A percentile compares a stretch with the other conserved stretches of the same genome.
These are phyloP conservation scores for Xylota sylvarum DNA, from an alignment of 2,888 invertebrate species.

Conservation along the genomic window DNA sequence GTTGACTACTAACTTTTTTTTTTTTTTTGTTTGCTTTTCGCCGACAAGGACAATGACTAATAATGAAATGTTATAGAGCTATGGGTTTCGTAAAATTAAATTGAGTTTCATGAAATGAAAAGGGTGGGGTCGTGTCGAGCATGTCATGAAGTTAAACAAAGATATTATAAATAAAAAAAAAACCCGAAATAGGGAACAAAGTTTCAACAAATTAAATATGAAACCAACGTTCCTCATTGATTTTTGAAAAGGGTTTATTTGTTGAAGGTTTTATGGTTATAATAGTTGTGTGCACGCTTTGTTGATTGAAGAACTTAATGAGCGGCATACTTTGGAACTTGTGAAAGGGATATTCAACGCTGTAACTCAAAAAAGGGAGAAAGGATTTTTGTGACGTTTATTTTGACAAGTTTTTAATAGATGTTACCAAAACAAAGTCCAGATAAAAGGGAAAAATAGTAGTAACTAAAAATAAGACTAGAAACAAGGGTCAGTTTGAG, in stretches of 20 bases:
- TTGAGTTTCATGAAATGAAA: background rate
- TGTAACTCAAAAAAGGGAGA: too few species aligned
- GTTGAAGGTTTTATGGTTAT: background rate
- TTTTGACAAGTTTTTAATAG: too few species aligned
- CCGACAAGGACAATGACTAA: conserved; percentile 66
- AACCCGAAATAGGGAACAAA: background rate
- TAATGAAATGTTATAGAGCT: conserved; percentile 45
- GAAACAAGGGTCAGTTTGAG: too few species aligned
- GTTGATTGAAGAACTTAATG: background rate
- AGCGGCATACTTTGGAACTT: too few species aligned
- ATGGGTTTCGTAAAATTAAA: conserved; percentile 19
- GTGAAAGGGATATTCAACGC: too few species aligned
- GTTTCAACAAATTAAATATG: background rate
- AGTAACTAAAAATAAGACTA: too few species aligned
- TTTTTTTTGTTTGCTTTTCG: background rate
- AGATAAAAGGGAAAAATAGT: too few species aligned
- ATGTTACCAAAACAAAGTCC: too few species aligned
- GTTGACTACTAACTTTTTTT: background rate
- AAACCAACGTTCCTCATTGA: background rate
- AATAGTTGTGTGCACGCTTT: background rate
- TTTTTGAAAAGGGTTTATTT: background rate
- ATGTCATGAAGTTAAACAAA: background rate
- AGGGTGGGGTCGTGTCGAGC: conserved; percentile 14
- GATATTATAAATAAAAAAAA: background rate
- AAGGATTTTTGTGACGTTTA: too few species aligned